A percentile compares a stretch with the other conserved stretches of the same genome.
Conservation (phyloP, 1,140 invertebrate species). For the Aphaenogaster floridana region DNA sequence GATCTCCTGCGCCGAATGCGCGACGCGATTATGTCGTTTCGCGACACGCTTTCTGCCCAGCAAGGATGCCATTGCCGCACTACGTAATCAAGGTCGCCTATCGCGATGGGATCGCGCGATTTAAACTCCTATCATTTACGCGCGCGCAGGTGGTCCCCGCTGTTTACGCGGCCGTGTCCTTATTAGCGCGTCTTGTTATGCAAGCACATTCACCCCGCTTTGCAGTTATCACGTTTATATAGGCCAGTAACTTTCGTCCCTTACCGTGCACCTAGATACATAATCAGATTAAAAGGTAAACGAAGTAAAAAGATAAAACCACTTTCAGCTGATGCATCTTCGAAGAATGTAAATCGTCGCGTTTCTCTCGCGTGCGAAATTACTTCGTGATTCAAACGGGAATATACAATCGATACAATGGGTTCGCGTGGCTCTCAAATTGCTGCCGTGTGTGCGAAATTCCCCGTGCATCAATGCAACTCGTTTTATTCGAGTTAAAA, state of each 20-base stretch:
- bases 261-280: not conserved
- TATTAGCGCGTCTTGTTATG: slow-evolving; percentile 23
- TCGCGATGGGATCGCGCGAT: slow-evolving; percentile 44
- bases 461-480: not conserved
- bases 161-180: slow-evolving; percentile 17
- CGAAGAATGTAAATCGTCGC: not conserved
- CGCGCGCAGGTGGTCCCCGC: slow-evolving; percentile 6
- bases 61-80: slow-evolving; percentile 65
- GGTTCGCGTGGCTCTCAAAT: not conserved
- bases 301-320: not conserved
- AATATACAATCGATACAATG: slow-evolving; percentile 7
- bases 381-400: not conserved
- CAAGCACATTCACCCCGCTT: not conserved
- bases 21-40: slow-evolving; percentile 47
- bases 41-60: slow-evolving; percentile 61
- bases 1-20: slow-evolving; percentile 38
- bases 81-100: slow-evolving; percentile 71
- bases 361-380: not conserved
- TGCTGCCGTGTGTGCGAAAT: not conserved
- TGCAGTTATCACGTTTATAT: not conserved
- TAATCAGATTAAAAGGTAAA: not conserved
- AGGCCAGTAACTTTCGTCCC: not conserved
- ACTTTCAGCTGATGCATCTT: not conserved
- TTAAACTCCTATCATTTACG: slow-evolving; percentile 56
- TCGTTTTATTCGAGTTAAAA: not conserved